Evolutionary conservation across 2,888 invertebrate genomes (phyloP).

Genomic region (Macroteleia sp.): DNA sequence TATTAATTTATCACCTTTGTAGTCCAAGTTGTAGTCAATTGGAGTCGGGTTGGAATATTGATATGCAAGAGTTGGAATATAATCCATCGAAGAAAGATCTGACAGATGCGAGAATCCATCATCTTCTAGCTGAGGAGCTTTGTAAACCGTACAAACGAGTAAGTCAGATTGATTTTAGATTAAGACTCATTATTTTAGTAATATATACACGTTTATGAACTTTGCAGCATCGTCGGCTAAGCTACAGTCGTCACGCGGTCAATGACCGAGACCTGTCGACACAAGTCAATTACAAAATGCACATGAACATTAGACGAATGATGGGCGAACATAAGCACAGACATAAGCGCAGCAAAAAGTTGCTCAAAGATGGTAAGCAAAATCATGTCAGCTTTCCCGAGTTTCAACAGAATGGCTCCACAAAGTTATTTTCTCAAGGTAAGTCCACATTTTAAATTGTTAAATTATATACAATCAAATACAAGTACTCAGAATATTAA

Average conservation of each 20-base stretch:
- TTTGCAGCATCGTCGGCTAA: conserved; percentile 92
- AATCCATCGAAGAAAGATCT: conserved; percentile 96
- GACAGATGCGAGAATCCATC: conserved; percentile 97
- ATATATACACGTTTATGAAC: no score
- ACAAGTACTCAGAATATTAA: no score
- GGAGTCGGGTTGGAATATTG: conserved; percentile 95
- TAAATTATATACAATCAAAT: no score
- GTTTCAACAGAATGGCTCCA: conserved; percentile 94
- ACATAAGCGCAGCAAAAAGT: conserved; percentile 93
- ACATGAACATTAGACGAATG: conserved; percentile 94
- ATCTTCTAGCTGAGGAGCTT: conserved; percentile 94
- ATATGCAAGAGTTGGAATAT: conserved; percentile 96
- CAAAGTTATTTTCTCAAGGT: conserved; percentile 95
- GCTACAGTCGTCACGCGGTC: conserved; percentile 96
- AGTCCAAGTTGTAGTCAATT: conserved; percentile 94
- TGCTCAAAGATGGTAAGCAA: conserved; percentile 93
- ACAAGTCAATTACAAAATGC: conserved; percentile 94
- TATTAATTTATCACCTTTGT: no score
- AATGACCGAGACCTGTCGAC: conserved; percentile 94
- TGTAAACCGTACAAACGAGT: conserved; percentile 94
- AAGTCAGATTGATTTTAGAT: no score
- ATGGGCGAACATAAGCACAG: conserved; percentile 93
- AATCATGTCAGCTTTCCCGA: conserved; percentile 95
- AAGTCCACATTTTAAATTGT: no score
- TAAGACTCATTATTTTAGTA: no score